Conservation (phyloP, 2,888 invertebrate genomes). For the Caenorhabditis sinica region DNA sequence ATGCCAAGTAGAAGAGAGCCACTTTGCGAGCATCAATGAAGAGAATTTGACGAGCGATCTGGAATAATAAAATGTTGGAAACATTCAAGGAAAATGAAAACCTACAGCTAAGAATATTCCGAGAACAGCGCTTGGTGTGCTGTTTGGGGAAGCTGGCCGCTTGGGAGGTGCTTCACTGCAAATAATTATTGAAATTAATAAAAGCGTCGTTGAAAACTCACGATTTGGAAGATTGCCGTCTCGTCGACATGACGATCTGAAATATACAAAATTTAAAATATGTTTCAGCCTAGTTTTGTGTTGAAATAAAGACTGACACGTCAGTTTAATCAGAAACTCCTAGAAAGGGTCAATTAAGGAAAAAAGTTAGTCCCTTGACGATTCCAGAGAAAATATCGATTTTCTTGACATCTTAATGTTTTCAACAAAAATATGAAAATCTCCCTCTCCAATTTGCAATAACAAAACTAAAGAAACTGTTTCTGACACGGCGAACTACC, state of each 20-base stretch:
- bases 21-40: constrained; percentile 76
- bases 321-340: constrained; percentile 39
- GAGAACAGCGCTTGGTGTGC: constrained; percentile 52
- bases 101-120: constrained; percentile 60
- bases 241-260: constrained; percentile 39
- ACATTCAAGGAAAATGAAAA: background rate
- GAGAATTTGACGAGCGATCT: constrained; percentile 76
- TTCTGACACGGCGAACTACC: background rate
- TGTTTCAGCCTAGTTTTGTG: background rate
- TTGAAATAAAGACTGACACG: constrained; percentile 25
- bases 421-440: too few species aligned
- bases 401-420: background rate
- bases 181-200: background rate
- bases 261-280: background rate
- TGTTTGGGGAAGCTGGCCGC: constrained; percentile 55
- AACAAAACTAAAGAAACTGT: background rate
- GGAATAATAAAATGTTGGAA: background rate
- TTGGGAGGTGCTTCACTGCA: constrained; percentile 33
- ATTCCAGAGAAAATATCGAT: constrained; percentile 1
- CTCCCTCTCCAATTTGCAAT: background rate
- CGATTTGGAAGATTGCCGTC: constrained; percentile 45
- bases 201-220: constrained; percentile 13
- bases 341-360: constrained; percentile 43
- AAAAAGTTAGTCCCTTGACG: constrained; percentile 43
- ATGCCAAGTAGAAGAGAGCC: constrained; percentile 77